Conservation (phyloP, 2,113 vertebrate genomes). For the Ptyas mucosa region DNA sequence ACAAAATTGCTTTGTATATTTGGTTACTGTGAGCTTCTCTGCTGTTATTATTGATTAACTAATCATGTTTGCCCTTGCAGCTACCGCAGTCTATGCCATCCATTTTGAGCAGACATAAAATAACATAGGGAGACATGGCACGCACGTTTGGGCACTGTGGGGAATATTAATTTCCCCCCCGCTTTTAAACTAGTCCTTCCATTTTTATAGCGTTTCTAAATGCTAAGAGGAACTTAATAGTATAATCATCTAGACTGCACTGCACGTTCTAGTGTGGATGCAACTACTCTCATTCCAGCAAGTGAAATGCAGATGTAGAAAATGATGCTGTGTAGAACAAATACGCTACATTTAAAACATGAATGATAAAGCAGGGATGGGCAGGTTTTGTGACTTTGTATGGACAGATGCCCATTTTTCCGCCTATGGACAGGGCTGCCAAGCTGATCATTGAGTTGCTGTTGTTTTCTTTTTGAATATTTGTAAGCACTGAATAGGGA, state of each 20-base stretch:
- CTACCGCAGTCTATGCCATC: constrained; percentile 31
- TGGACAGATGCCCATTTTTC: not conserved
- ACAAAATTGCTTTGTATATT: constrained; percentile 59
- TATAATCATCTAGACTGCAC: not conserved
- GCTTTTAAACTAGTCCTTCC: constrained; percentile 14
- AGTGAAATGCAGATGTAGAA: not conserved
- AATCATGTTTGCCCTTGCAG: constrained; percentile 44
- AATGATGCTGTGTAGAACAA: not conserved
- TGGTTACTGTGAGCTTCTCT: constrained; percentile 54
- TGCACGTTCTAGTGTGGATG: not conserved
- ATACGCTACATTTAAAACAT: not conserved
- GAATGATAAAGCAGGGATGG: not conserved
- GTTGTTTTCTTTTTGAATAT: not conserved
- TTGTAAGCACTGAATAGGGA: not conserved
- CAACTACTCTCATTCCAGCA: not conserved
- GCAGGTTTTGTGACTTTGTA: not conserved
- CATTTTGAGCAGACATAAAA: not conserved
- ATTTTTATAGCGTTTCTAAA: constrained; percentile 8
- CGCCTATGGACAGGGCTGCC: not conserved
- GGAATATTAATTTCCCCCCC: constrained; percentile 2
- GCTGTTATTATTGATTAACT: constrained; percentile 49
- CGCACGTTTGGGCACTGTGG: not conserved
- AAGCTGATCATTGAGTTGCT: not conserved
- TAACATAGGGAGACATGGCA: not conserved
- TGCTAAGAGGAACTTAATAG: not conserved